Evolutionary conservation across 2,888 invertebrate genomes (phyloP).

Genomic region (Drosophila anceps): DNA sequence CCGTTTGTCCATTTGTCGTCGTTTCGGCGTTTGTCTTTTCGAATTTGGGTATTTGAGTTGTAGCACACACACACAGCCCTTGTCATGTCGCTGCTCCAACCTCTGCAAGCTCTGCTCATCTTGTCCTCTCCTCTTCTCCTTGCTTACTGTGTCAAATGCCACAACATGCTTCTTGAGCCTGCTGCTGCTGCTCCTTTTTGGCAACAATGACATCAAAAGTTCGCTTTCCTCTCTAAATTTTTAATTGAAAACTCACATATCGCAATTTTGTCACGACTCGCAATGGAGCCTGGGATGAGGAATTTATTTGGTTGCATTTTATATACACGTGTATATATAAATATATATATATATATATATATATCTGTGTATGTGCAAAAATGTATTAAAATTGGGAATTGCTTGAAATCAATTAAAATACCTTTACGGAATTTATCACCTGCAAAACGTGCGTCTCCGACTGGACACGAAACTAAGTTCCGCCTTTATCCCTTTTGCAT

Average conservation of each 20-base stretch:
- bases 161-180: slow-evolving; percentile 31
- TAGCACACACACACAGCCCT: slow-evolving; percentile 11
- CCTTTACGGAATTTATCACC: slow-evolving; percentile 68
- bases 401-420: slow-evolving; percentile 70
- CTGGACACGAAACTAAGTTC: slow-evolving; percentile 38
- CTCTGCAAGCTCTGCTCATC: neutral
- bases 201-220: slow-evolving; percentile 29
- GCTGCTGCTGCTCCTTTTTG: slow-evolving; percentile 16
- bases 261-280: slow-evolving; percentile 16
- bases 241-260: slow-evolving; percentile 57
- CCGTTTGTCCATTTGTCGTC: slow-evolving; percentile 13
- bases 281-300: no score
- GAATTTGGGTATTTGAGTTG: slow-evolving; percentile 48
- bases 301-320: slow-evolving; percentile 1
- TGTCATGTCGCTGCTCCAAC: slow-evolving; percentile 11
- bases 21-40: slow-evolving; percentile 42
- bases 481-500: slow-evolving; percentile 23
- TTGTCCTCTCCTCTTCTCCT: neutral
- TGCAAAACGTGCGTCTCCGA: slow-evolving; percentile 49
- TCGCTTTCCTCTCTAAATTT: slow-evolving; percentile 38
- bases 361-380: no score
- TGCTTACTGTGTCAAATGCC: slow-evolving; percentile 4
- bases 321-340: no score
- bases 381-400: slow-evolving; percentile 21
- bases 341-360: no score